Conservation (phyloP, 2,888 invertebrate species). For the Quadriops clusia region DNA sequence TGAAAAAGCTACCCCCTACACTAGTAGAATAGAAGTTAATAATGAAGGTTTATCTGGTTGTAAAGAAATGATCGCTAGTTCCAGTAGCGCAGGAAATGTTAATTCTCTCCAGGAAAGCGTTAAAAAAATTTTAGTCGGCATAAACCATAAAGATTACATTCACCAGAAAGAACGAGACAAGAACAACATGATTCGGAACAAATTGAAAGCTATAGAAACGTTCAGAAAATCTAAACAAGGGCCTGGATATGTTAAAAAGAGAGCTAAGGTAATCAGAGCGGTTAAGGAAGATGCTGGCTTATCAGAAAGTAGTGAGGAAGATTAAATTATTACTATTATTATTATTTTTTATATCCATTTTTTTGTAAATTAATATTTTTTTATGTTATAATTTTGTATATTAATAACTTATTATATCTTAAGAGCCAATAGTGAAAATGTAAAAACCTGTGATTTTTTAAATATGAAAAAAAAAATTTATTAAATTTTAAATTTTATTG, state of each 20-base stretch:
- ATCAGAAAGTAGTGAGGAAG: slow-evolving; percentile 53
- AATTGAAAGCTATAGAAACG: slow-evolving; percentile 62
- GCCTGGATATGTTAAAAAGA: slow-evolving; percentile 41
- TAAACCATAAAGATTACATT: slow-evolving; percentile 56
- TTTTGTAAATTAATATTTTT: slow-evolving; percentile 6
- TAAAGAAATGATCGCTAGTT: no score
- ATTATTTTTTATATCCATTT: slow-evolving; percentile 3
- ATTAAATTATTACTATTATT: slow-evolving; percentile 28
- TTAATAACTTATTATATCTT: no score
- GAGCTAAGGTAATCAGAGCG: slow-evolving; percentile 33
- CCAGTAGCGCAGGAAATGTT: no score
- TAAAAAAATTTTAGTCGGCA: no score
- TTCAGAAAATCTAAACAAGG: slow-evolving; percentile 55
- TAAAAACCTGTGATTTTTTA: no score
- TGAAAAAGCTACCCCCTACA: slow-evolving; percentile 12
- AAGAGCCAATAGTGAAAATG: no score
- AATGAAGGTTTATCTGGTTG: slow-evolving; percentile 15
- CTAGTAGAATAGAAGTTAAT: slow-evolving; percentile 13
- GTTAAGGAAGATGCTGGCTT: slow-evolving; percentile 52
- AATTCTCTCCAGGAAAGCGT: no score
- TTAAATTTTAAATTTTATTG: no score
- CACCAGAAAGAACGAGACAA: slow-evolving; percentile 63
- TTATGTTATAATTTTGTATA: neutral
- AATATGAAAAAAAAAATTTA: no score
- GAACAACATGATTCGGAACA: slow-evolving; percentile 50